Conservation (phyloP, 2,888 invertebrate genomes). For the Drosophila monieri region DNA sequence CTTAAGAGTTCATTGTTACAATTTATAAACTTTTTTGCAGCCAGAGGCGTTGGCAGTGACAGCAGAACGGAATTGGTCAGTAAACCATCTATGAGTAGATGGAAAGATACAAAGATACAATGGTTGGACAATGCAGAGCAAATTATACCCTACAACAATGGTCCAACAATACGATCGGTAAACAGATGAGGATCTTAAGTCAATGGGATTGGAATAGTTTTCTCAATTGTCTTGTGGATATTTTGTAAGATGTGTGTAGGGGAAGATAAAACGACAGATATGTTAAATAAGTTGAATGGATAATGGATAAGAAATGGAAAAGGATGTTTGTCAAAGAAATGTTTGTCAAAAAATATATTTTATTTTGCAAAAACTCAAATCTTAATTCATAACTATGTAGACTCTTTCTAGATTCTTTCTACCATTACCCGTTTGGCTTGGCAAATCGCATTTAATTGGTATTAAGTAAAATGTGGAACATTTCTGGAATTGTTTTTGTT, state of each 20-base stretch:
- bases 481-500: slow-evolving; percentile 38
- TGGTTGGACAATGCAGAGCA: slow-evolving; percentile 37
- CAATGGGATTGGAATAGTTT: slow-evolving; percentile 33
- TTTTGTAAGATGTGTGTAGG: not conserved
- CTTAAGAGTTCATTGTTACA: slow-evolving; percentile 79
- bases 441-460: slow-evolving; percentile 61
- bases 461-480: slow-evolving; percentile 68
- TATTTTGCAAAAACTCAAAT: not conserved
- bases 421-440: slow-evolving; percentile 53
- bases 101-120: slow-evolving; percentile 26
- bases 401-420: not conserved
- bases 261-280: not conserved
- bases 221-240: slow-evolving; percentile 17
- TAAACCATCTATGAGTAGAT: slow-evolving; percentile 16
- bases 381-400: too few relatives aligned
- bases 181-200: slow-evolving; percentile 31
- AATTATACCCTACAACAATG: slow-evolving; percentile 38
- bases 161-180: slow-evolving; percentile 22
- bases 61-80: slow-evolving; percentile 37
- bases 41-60: slow-evolving; percentile 35
- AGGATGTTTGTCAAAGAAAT: not conserved
- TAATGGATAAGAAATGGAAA: not conserved
- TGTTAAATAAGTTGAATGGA: not conserved
- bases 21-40: slow-evolving; percentile 60
- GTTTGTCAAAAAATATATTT: too few relatives aligned